phyloP scores from a whole-genome alignment of 2,797 vertebrate genomes.

The Cetoscarus ocellatus region DNA sequence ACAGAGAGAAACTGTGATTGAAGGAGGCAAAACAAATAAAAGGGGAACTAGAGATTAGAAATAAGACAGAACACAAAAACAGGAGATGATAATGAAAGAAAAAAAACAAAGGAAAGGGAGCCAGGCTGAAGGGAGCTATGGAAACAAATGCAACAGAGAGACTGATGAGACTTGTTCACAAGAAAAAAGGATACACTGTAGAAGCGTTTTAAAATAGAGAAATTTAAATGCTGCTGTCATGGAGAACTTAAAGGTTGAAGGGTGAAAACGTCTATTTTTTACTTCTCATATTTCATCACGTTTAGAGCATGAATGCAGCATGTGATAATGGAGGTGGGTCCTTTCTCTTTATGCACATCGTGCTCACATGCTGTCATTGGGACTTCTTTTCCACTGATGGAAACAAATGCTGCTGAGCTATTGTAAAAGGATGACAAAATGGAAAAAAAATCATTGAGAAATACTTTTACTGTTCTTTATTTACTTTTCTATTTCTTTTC shows the following conservation, averaged over 20 bases:
- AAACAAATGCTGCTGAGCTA: background rate
- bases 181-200: background rate
- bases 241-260: background rate
- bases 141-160: background rate
- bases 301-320: conserved; percentile 16
- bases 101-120: background rate
- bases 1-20: conserved; percentile 38
- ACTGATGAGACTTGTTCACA: background rate
- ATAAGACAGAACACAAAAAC: background rate
- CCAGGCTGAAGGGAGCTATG: background rate
- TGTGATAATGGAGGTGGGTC: conserved; percentile 14
- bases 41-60: background rate
- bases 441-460: background rate
- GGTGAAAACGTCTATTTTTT: conserved; percentile 13
- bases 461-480: background rate
- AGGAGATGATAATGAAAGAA: background rate
- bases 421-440: background rate
- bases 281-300: conserved; percentile 36
- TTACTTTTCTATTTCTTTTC: background rate
- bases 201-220: background rate
- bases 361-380: conserved; percentile 9
- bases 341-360: conserved; percentile 24
- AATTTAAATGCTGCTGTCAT: conserved; percentile 5
- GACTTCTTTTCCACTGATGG: conserved; percentile 4
- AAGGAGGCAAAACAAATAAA: conserved; percentile 22